Percentiles rank a stretch among this genome's conserved stretches.
phyloP scores from a whole-genome alignment of 1,140 invertebrate genomes.

The Drosophila nannoptera region DNA sequence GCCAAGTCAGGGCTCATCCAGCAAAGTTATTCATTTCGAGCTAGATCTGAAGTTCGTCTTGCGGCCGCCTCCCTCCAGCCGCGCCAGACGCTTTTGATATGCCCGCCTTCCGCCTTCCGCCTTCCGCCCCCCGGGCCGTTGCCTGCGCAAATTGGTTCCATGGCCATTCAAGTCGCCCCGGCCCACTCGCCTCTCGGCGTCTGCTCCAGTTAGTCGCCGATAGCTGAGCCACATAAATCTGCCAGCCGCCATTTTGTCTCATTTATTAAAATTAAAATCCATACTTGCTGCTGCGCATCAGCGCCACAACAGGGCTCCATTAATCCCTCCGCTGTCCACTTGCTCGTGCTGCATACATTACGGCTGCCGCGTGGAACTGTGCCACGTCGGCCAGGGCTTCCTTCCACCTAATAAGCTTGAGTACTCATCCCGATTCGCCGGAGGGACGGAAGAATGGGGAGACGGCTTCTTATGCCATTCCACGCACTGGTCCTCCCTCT shows the following conservation, averaged over 20 bases:
- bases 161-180: constrained; percentile 5
- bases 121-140: neutral
- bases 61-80: constrained; percentile 11
- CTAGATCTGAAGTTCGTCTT: constrained; percentile 68
- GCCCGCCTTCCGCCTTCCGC: too few species aligned
- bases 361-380: too few species aligned
- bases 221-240: constrained; percentile 63
- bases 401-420: too few species aligned
- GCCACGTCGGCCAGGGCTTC: too few species aligned
- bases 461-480: too few species aligned
- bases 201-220: constrained; percentile 57
- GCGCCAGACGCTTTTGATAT: too few species aligned
- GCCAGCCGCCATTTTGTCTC: constrained; percentile 66
- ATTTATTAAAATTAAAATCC: constrained; percentile 76
- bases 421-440: too few species aligned
- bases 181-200: constrained; percentile 49
- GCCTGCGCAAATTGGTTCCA: constrained; percentile 62
- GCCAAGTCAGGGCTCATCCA: constrained; percentile 38
- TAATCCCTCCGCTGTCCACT: neutral
- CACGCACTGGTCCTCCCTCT: too few species aligned
- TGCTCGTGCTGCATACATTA: too few species aligned
- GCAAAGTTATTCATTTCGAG: constrained; percentile 63
- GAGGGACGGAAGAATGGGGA: too few species aligned
- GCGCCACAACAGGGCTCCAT: neutral
- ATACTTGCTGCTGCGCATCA: constrained; percentile 46